Evolutionary conservation across 2,113 vertebrate genomes (phyloP).

Genomic region (Ornithorhynchus anatinus): DNA sequence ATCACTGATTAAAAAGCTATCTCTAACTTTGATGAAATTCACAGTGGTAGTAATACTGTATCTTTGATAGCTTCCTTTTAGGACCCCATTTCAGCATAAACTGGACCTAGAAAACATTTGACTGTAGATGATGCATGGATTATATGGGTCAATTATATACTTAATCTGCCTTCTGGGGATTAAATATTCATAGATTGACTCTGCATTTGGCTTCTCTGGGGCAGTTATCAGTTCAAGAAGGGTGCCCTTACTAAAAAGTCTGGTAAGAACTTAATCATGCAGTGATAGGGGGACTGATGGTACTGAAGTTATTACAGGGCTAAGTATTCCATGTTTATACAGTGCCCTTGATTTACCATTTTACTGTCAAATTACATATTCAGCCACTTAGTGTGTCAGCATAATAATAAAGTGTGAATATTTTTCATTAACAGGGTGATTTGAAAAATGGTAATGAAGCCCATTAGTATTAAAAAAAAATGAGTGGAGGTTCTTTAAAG

Average conservation of each 20-base stretch:
- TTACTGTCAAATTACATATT: conserved; percentile 56
- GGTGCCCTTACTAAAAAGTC: conserved; percentile 82
- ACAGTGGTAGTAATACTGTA: conserved; percentile 73
- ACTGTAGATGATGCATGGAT: conserved; percentile 90
- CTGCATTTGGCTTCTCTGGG: conserved; percentile 92
- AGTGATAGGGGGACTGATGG: conserved; percentile 51
- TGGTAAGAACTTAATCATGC: conserved; percentile 79
- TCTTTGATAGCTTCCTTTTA: conserved; percentile 66
- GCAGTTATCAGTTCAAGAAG: conserved; percentile 89
- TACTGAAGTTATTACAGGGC: conserved; percentile 37
- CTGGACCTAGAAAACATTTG: conserved; percentile 71
- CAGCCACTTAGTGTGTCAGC: conserved; percentile 53
- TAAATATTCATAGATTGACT: conserved; percentile 94
- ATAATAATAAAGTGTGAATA: conserved; percentile 47
- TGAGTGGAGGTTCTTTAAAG: neutral
- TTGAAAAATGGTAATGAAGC: conserved; percentile 17
- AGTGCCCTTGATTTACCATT: conserved; percentile 69
- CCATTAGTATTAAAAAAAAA: conserved; percentile 5
- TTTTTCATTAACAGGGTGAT: conserved; percentile 29
- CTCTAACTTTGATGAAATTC: conserved; percentile 88
- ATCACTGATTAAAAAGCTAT: conserved; percentile 97
- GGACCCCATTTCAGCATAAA: conserved; percentile 68
- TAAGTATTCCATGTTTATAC: conserved; percentile 43
- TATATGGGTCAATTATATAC: conserved; percentile 99
- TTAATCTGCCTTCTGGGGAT: conserved; percentile 97